phyloP scores from a whole-genome alignment of 1,140 invertebrate genomes.

The Leptoteleia sp. region DNA sequence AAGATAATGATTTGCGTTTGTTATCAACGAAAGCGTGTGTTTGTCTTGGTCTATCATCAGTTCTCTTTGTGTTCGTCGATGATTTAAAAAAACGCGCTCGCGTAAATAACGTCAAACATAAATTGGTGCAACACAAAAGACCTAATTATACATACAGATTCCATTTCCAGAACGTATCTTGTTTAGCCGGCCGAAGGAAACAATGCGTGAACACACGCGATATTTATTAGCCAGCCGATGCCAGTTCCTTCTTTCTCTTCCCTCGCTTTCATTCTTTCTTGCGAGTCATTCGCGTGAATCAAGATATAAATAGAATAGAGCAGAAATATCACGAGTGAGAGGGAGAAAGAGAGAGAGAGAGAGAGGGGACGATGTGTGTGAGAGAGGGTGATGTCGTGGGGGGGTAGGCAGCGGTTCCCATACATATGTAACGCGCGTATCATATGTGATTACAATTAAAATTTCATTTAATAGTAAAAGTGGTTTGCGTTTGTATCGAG shows the following conservation, averaged over 20 bases:
- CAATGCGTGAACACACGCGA: constrained; percentile 38
- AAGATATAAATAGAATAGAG: constrained; percentile 34
- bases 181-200: constrained; percentile 29
- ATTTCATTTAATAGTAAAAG: constrained; percentile 15
- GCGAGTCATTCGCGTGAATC: constrained; percentile 37
- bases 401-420: constrained; percentile 1
- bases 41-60: background rate
- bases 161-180: constrained; percentile 25
- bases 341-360: too few species aligned
- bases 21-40: too few species aligned
- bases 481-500: constrained; percentile 1
- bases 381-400: too few species aligned
- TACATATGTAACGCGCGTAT: background rate
- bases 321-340: constrained; percentile 8
- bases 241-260: constrained; percentile 26
- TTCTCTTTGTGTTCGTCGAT: background rate
- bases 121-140: constrained; percentile 7
- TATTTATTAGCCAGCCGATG: constrained; percentile 19
- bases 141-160: constrained; percentile 26
- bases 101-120: constrained; percentile 9
- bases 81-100: background rate
- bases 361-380: too few species aligned
- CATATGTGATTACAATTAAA: constrained; percentile 24
- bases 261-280: constrained; percentile 43
- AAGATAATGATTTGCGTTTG: too few species aligned